Percentiles rank a stretch among this genome's conserved stretches.
Conservation (phyloP, 2,888 invertebrate species). For the Ophion obscuratus region DNA sequence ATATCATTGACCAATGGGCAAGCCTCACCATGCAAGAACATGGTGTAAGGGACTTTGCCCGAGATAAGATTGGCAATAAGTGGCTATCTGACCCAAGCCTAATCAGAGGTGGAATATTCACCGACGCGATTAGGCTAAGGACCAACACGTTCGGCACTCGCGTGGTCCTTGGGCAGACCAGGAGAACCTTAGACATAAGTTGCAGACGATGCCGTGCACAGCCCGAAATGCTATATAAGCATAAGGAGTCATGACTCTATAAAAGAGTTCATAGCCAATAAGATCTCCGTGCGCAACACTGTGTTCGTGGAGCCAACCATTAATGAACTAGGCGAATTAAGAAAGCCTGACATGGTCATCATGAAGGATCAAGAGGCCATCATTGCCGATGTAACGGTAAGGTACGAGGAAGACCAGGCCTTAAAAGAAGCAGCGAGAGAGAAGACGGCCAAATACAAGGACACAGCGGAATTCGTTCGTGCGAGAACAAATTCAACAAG, state of each 20-base stretch:
- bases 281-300: not conserved
- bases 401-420: slow-evolving; percentile 66
- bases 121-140: slow-evolving; percentile 56
- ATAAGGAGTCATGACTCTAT: slow-evolving; percentile 64
- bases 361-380: slow-evolving; percentile 70
- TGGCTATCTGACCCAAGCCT: slow-evolving; percentile 28
- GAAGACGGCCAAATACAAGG: slow-evolving; percentile 73
- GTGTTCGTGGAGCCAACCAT: slow-evolving; percentile 52
- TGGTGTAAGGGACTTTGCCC: slow-evolving; percentile 12
- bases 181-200: too few species aligned
- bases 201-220: too few species aligned
- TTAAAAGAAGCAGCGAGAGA: slow-evolving; percentile 68
- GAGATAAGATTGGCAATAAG: slow-evolving; percentile 27
- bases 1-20: slow-evolving; percentile 19
- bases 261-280: slow-evolving; percentile 23
- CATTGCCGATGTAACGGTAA: slow-evolving; percentile 76
- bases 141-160: slow-evolving; percentile 62
- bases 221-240: slow-evolving; percentile 43
- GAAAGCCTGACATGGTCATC: slow-evolving; percentile 76
- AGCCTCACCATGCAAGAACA: not conserved
- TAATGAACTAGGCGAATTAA: slow-evolving; percentile 62
- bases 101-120: slow-evolving; percentile 23
- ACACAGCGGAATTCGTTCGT: slow-evolving; percentile 25
- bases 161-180: slow-evolving; percentile 20
- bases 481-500: not conserved